These are phyloP conservation scores for Conger conger DNA, from an alignment of 2,113 vertebrate genomes.

Conservation along the genomic window DNA sequence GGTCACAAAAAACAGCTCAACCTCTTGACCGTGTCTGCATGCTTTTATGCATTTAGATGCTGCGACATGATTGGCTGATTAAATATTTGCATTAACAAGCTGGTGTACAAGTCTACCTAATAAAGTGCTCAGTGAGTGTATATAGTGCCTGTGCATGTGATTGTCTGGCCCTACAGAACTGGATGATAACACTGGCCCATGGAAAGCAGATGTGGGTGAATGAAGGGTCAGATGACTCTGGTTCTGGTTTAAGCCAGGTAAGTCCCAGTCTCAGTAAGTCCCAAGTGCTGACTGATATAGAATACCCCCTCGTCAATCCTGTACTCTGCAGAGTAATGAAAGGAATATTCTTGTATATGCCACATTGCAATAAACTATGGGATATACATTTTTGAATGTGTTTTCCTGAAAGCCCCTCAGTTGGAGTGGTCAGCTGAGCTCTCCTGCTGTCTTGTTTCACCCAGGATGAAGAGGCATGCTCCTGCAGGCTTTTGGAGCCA, in stretches of 20 bases:
- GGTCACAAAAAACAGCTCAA: no score
- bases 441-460: not conserved
- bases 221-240: not conserved
- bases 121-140: no score
- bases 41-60: no score
- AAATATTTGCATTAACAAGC: no score
- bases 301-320: not conserved
- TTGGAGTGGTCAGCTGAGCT: not conserved
- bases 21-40: no score
- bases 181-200: not conserved
- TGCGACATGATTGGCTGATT: no score
- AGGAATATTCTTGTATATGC: not conserved
- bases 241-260: not conserved
- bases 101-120: no score
- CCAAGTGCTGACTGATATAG: not conserved
- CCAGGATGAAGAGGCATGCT: not conserved
- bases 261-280: not conserved
- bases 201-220: not conserved
- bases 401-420: not conserved
- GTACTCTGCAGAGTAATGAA: not conserved
- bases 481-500: not conserved
- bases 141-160: not conserved
- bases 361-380: not conserved
- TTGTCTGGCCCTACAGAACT: constrained; percentile 2
- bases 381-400: not conserved